phyloP scores from a whole-genome alignment of 2,113 vertebrate genomes.

The Empidonax alnorum region DNA sequence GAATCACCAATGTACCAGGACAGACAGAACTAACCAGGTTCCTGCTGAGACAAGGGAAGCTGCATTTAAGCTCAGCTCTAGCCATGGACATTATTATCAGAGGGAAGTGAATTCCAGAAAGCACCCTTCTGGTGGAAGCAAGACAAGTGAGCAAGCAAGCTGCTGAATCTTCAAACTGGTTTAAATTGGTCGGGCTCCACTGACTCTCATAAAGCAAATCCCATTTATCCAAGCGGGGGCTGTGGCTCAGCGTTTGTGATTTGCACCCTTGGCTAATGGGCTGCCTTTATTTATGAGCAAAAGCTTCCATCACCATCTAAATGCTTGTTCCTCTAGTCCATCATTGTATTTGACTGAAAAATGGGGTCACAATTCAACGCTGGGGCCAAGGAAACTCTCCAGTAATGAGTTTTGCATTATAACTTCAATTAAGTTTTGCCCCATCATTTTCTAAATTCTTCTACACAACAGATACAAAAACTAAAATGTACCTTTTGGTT shows the following conservation, averaged over 20 bases:
- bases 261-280: background rate
- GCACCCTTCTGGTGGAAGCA: background rate
- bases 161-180: constrained; percentile 31
- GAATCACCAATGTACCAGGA: background rate
- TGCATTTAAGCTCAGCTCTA: background rate
- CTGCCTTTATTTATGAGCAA: constrained; percentile 33
- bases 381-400: background rate
- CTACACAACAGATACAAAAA: background rate
- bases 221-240: background rate
- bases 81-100: constrained; percentile 27
- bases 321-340: background rate
- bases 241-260: background rate
- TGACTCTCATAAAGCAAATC: constrained; percentile 7
- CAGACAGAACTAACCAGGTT: constrained; percentile 22
- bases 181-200: constrained; percentile 47
- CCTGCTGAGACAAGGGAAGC: background rate
- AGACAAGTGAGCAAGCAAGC: background rate
- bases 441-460: background rate
- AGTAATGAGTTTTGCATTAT: background rate
- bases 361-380: background rate
- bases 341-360: background rate
- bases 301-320: constrained; percentile 31
- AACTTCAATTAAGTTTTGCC: background rate
- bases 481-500: background rate
- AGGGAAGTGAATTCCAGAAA: constrained; percentile 34